Evolutionary conservation across 1,140 invertebrate genomes (phyloP).

Genomic region (Drosophila sturtevanti): DNA sequence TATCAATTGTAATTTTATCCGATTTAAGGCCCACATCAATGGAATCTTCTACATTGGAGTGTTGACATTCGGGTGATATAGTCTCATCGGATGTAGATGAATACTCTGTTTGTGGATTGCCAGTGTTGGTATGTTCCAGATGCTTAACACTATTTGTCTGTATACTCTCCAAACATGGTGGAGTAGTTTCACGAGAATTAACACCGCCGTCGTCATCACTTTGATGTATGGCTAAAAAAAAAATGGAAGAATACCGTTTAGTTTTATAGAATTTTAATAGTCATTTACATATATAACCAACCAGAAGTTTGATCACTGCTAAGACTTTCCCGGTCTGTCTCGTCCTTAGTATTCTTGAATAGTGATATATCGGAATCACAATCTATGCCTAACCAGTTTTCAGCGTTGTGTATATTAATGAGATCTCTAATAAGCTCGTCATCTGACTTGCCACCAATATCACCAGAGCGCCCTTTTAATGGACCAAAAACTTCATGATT

Average conservation of each 20-base stretch:
- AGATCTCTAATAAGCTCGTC: constrained; percentile 94
- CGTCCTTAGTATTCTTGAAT: constrained; percentile 88
- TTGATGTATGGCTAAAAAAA: constrained; percentile 59
- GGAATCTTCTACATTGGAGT: neutral
- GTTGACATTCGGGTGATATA: neutral
- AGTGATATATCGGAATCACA: constrained; percentile 92
- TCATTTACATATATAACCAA: constrained; percentile 39
- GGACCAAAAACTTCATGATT: constrained; percentile 96
- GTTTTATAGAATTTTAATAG: neutral
- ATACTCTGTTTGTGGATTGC: constrained; percentile 23
- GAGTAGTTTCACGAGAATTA: constrained; percentile 86
- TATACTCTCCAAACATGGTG: constrained; percentile 85
- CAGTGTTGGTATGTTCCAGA: constrained; percentile 13
- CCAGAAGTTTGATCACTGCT: constrained; percentile 64
- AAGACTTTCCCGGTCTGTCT: constrained; percentile 82
- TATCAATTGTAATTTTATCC: constrained; percentile 90
- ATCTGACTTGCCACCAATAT: constrained; percentile 94
- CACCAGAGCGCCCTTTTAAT: constrained; percentile 93
- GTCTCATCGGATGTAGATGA: neutral
- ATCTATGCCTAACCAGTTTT: constrained; percentile 96
- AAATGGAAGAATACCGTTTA: neutral
- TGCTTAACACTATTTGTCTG: constrained; percentile 25
- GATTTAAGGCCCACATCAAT: constrained; percentile 84
- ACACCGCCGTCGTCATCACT: constrained; percentile 84
- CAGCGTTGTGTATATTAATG: constrained; percentile 95